phyloP scores from a whole-genome alignment of 1,140 invertebrate genomes.

The Psilanteris sp. region DNA sequence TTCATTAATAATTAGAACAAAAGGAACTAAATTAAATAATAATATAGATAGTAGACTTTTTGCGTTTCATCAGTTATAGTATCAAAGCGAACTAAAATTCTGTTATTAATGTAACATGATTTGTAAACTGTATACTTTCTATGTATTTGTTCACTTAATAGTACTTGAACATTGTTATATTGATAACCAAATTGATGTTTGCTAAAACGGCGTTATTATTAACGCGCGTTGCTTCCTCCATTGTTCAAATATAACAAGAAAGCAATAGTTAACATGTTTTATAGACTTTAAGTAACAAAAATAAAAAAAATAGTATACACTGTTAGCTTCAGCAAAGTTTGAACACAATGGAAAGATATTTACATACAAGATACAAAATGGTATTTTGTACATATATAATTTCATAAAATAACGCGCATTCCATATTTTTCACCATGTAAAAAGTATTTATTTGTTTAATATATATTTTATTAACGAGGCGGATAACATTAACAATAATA shows the following conservation, averaged over 20 bases:
- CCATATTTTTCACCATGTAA: constrained; percentile 57
- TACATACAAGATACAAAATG: constrained; percentile 46
- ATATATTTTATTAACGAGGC: constrained; percentile 56
- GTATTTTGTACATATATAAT: constrained; percentile 56
- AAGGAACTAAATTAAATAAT: no score
- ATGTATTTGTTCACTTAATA: no score
- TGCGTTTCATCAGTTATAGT: no score
- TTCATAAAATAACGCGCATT: constrained; percentile 44
- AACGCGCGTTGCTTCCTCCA: no score
- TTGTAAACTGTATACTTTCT: no score
- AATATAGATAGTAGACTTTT: no score
- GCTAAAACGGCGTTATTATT: no score
- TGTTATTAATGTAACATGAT: no score
- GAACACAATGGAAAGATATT: constrained; percentile 34
- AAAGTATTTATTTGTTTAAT: constrained; percentile 59
- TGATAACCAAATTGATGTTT: no score
- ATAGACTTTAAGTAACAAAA: constrained; percentile 2
- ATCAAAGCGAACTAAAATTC: no score
- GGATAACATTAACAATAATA: constrained; percentile 28
- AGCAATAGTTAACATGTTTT: constrained; percentile 17
- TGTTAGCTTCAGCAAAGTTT: constrained; percentile 30
- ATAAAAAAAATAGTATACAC: constrained; percentile 19
- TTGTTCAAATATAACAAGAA: constrained; percentile 15
- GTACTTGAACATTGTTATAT: no score
- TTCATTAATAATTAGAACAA: no score